Percentiles rank a stretch among this genome's conserved stretches.
Evolutionary conservation across 2,888 invertebrate species (phyloP).

Genomic region (Pseudococcus viburni): DNA sequence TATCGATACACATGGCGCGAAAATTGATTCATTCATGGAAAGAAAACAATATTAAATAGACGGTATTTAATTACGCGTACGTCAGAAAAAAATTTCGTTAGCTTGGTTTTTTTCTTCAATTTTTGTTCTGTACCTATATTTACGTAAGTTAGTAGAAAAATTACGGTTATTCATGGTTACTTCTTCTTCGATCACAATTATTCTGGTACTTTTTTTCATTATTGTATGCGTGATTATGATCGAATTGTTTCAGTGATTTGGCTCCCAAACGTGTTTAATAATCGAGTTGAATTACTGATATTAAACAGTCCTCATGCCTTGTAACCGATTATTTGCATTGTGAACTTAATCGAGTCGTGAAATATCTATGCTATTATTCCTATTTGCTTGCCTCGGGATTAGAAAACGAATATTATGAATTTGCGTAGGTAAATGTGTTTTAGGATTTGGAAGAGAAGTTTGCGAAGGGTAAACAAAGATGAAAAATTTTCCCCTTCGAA

Average conservation of each 20-base stretch:
- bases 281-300: neutral
- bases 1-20: neutral
- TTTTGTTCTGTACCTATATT: neutral
- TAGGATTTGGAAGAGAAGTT: neutral
- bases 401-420: neutral
- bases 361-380: neutral
- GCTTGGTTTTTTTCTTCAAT: neutral
- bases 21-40: conserved; percentile 31
- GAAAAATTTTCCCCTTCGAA: neutral
- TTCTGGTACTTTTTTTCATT: neutral
- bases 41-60: conserved; percentile 4
- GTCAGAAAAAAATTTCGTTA: neutral
- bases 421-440: neutral
- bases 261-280: neutral
- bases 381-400: neutral
- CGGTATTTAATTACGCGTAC: conserved; percentile 5
- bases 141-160: neutral
- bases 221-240: neutral
- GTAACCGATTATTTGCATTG: conserved; percentile 14
- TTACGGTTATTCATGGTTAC: neutral
- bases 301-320: neutral
- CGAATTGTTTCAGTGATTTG: neutral
- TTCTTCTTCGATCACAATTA: neutral
- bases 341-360: neutral
- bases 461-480: neutral